Conservation (phyloP, 2,888 invertebrate species). For the Drosophila imparisetae region DNA sequence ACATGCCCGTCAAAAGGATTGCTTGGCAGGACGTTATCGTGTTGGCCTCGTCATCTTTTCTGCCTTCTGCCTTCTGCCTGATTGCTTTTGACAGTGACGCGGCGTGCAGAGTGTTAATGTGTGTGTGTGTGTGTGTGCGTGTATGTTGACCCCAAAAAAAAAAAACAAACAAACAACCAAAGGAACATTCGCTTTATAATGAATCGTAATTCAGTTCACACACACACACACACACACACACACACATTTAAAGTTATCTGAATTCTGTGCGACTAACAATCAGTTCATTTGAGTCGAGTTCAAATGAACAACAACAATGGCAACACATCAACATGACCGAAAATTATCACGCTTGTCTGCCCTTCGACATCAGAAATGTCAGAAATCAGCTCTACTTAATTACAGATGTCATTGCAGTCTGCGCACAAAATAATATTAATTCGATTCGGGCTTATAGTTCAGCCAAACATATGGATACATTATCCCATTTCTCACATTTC, state of each 20-base stretch:
- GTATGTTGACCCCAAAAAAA: constrained; percentile 61
- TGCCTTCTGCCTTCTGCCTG: constrained; percentile 14
- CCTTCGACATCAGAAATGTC: background rate
- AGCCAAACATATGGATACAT: background rate
- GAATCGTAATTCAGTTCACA: constrained; percentile 54
- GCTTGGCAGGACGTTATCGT: constrained; percentile 39
- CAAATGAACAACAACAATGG: background rate
- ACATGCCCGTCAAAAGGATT: constrained; percentile 73
- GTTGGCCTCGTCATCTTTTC: constrained; percentile 31
- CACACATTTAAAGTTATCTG: background rate
- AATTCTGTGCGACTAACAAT: background rate
- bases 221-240: constrained; percentile 21
- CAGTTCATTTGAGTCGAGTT: background rate
- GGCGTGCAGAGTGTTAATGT: constrained; percentile 5
- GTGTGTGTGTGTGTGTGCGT: constrained; percentile 5
- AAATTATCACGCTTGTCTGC: background rate
- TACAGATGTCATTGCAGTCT: background rate
- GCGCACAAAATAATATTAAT: background rate
- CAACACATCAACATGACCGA: background rate
- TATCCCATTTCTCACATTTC: background rate
- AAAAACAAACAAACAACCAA: constrained; percentile 3
- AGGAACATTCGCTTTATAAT: background rate
- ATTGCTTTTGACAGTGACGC: constrained; percentile 36
- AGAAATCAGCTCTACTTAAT: background rate
- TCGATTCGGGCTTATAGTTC: background rate